Evolutionary conservation across 2,113 vertebrate species (phyloP), one percentile per base, ranked within the genome.

Genomic region (Acanthochromis polyacanthus): DNA sequence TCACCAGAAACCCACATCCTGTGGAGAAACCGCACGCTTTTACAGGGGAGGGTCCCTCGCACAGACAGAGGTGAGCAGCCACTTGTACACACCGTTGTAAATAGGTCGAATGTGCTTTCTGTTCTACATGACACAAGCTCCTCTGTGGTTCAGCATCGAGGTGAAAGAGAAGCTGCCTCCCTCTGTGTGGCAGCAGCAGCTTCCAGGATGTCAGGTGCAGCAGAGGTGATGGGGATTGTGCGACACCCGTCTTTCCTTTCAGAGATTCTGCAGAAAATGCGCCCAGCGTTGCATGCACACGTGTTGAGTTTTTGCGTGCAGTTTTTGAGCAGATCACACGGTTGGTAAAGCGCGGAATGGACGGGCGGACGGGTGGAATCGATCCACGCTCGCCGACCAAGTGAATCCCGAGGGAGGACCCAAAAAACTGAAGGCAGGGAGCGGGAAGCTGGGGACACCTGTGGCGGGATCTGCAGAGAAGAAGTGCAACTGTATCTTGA

Each of bases 1-100:
- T 89, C 66, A 89, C 55, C 88, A 90, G 72, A 91, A 93, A 92
- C 83, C 89, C 91, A 93, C 92, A 88, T 95, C 93, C 94, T 94
- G 92, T 89, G 83, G 59, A 40, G 57, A 90, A 93, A 94, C 92
- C 93, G 61, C 88, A 90, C 23, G 22, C 74, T 84, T 90, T 93
- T 48, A 88, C 57, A 86, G 78, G 92, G 93, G 93, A 92, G 85
- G 80, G 93, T 78, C 93, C 93, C 93, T 90, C 9, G 62, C 57
- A 78, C 17, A 51, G 48, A 83, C 28, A 84, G 65, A 72, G 63
- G 69, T 65, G 66, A 58, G 64, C 69, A 64, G 3, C 43, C 75
- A 62, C 71, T 68, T 17, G 20, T 48, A 61, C 51, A 32, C 38
- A 32, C 43, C 55, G 73, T 15, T 88, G 68, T 58, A 92, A 90